Base-by-base conservation (phyloP, 1,140 invertebrate genomes). In the Pseudomyrmex pallidus region DNA sequence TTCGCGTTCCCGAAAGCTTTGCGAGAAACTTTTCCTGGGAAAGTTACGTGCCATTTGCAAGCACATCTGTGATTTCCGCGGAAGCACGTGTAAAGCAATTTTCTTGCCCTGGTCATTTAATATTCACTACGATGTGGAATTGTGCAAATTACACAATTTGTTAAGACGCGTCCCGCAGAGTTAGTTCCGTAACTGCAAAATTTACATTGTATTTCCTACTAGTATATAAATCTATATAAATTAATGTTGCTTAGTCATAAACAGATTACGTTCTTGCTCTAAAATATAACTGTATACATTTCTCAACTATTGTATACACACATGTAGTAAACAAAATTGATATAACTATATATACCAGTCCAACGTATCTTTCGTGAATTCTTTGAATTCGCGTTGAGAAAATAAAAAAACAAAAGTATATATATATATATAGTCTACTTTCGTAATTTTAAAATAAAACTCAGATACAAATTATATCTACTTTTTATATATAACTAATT, bases 61-160 rank as follows among this genome's bases (percentile, higher is more conserved):
- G 56, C 22, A 20, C 66, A 70, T 35, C 76, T 80, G 66, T 12
- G 54, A 80, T 44, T 80, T 50, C 12, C 66, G 54, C 54, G 8
- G 17, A 22, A 61, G 67, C 44, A 35, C 54, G 54, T 20, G n/a
- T 25, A 52, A 44, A 13, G 12, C 52, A 46, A 70, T 80, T 15
- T 54, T 66, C 61, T 80, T 46, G 50, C 50, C 10, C 50, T 35
- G 35, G 46, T 17, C 12, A 52, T 57, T 80, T 70, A 80, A 80
- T 80, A 80, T 80, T 80, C 76, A 72, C 66, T 12, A 2, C 22
- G 13, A 9, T 44, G 17, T 56, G 13, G 13, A 70, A 80, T 50
- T 50, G 12, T 54, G 54, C 15, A 44, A 70, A 78, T 78, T 72
- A 35, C 76, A 48, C 76, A 59, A 70, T 70, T 78, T 57, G 44